phyloP scores from a whole-genome alignment of 2,797 vertebrate species.

The Phylloscopus collybita region DNA sequence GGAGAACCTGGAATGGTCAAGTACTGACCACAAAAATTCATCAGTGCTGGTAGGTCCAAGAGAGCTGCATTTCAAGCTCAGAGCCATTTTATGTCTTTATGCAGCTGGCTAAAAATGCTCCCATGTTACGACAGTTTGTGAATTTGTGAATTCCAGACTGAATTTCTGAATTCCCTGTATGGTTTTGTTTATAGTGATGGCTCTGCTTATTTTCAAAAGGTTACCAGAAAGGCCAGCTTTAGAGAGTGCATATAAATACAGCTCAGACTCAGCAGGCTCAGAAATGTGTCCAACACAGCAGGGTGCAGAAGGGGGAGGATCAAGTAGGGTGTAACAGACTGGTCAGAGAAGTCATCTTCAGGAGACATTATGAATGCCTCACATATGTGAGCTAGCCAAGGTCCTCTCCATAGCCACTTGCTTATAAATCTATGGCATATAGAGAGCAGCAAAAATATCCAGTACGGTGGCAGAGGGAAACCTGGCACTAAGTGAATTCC shows the following conservation, averaged over 20 bases:
- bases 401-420: neutral
- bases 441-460: neutral
- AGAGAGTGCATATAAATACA: neutral
- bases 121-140: neutral
- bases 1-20: neutral
- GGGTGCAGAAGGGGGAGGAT: neutral
- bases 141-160: neutral
- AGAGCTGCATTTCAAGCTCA: neutral
- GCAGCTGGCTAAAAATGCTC: neutral
- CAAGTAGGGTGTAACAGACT: neutral
- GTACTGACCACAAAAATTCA: neutral
- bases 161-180: neutral
- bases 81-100: neutral
- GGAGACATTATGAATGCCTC: neutral
- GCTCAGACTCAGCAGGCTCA: neutral
- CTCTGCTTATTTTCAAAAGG: neutral
- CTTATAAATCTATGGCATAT: neutral
- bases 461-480: neutral
- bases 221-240: neutral
- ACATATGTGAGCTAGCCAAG: fast-evolving
- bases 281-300: neutral
- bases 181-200: neutral
- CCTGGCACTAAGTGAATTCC: neutral
- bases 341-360: neutral
- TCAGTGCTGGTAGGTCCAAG: neutral